A percentile compares a stretch with the other conserved stretches of the same genome.
These are phyloP conservation scores for Ptyas mucosa DNA, from an alignment of 2,113 vertebrate species.

Conservation along the genomic window DNA sequence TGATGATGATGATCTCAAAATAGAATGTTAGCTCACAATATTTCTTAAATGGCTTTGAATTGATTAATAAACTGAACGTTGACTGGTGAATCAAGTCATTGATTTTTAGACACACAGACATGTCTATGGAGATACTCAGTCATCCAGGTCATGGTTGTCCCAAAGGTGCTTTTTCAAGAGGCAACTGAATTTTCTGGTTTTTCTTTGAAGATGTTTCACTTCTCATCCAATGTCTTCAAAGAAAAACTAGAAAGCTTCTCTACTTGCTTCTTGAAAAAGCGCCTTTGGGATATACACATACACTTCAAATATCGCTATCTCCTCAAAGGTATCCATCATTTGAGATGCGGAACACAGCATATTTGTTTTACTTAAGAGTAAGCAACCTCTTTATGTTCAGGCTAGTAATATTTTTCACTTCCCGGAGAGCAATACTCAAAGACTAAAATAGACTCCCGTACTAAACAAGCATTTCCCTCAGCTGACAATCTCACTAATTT, in stretches of 20 bases:
- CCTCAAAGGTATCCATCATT: not conserved
- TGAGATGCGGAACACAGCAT: not conserved
- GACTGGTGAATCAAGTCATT: not conserved
- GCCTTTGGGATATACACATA: no score
- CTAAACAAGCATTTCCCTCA: conserved; percentile 9
- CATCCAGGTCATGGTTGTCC: no score
- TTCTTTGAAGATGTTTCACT: no score
- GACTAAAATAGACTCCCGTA: conserved; percentile 2
- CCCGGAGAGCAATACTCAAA: not conserved
- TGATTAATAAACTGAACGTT: not conserved
- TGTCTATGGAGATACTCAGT: no score
- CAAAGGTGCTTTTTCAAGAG: no score
- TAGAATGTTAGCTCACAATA: not conserved
- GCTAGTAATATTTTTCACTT: not conserved
- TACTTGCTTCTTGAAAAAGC: no score
- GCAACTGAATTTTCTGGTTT: no score
- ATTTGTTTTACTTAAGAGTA: not conserved
- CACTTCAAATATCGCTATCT: not conserved
- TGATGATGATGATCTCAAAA: not conserved
- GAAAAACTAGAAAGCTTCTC: not conserved
- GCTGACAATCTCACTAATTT: conserved; percentile 4
- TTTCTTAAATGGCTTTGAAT: not conserved
- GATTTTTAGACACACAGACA: not conserved
- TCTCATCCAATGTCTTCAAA: no score
- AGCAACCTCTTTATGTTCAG: not conserved